Evolutionary conservation across 1,140 invertebrate species (phyloP).

Genomic region (Alviniconcha marisindica): DNA sequence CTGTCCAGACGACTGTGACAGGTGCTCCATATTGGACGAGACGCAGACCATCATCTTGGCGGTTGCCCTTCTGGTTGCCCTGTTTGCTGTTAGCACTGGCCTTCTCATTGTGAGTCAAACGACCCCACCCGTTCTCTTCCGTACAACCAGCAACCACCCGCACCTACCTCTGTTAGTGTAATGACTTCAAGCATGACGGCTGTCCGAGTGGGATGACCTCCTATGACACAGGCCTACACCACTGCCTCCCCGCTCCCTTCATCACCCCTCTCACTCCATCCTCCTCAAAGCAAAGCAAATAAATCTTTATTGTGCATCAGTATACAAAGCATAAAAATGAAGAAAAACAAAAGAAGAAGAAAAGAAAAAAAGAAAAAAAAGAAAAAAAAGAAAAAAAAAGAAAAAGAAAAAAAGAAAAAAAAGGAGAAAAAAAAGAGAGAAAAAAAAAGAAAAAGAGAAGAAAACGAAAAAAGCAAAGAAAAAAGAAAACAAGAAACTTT

Average conservation of each 20-base stretch:
- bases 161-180: background rate
- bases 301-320: background rate
- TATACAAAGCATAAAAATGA: background rate
- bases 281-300: background rate
- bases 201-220: background rate
- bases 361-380: background rate
- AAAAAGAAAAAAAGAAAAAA: background rate
- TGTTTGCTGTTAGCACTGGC: too few species aligned
- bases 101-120: too few species aligned
- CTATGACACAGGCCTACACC: background rate
- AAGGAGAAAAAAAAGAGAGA: too few species aligned
- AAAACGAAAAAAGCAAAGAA: background rate
- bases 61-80: too few species aligned
- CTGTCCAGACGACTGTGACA: too few species aligned
- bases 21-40: too few species aligned
- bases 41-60: too few species aligned
- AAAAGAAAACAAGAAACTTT: background rate
- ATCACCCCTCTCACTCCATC: background rate
- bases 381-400: background rate
- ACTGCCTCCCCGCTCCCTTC: background rate
- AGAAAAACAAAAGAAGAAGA: background rate
- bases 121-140: too few species aligned
- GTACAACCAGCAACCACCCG: too few species aligned
- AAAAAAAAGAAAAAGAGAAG: background rate
- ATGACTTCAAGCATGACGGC: background rate